phyloP scores from a whole-genome alignment of 2,888 invertebrate species.

The Megastigmus dorsalis region DNA sequence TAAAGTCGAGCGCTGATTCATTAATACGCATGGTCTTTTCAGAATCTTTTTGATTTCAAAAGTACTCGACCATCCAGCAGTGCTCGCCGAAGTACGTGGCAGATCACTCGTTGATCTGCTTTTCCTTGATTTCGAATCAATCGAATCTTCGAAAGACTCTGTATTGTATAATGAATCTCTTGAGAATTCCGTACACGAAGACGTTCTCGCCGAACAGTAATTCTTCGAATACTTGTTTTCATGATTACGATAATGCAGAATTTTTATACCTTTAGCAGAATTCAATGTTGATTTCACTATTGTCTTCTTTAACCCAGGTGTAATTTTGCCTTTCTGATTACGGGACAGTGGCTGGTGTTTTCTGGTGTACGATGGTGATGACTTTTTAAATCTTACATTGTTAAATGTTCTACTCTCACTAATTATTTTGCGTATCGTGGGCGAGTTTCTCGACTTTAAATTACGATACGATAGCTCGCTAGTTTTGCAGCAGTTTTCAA shows the following conservation, averaged over 20 bases:
- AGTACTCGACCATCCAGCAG: too few species aligned
- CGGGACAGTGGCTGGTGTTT: too few species aligned
- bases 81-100: neutral
- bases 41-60: too few species aligned
- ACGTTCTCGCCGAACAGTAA: neutral
- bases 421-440: too few species aligned
- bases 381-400: too few species aligned
- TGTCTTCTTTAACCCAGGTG: neutral
- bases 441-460: too few species aligned
- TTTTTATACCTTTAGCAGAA: neutral
- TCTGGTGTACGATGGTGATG: too few species aligned
- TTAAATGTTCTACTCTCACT: too few species aligned
- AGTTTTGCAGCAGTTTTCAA: slow-evolving; percentile 6
- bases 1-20: neutral
- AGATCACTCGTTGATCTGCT: slow-evolving; percentile 11
- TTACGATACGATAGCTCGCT: too few species aligned
- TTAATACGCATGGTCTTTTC: neutral
- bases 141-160: too few species aligned
- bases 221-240: neutral
- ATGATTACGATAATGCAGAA: neutral
- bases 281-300: neutral
- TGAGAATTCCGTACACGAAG: slow-evolving; percentile 2
- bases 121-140: neutral
- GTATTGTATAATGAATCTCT: too few species aligned
- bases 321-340: too few species aligned